A percentile compares a stretch with the other conserved stretches of the same genome.
Conservation (phyloP, 2,797 vertebrate genomes). For the Cyclopterus lumpus region DNA sequence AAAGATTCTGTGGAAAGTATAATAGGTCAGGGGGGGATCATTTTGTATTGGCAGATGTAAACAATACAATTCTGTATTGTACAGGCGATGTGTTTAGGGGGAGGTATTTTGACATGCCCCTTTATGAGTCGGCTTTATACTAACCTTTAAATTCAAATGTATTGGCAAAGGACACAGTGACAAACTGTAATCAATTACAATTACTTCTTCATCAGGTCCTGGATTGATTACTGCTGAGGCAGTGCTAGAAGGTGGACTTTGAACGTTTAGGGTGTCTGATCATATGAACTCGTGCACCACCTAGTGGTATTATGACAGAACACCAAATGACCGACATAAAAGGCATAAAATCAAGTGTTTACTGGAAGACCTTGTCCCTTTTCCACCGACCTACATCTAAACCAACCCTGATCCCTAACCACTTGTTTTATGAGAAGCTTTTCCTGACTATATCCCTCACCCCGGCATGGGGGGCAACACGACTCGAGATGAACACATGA, state of each 20-base stretch:
- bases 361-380: neutral
- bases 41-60: slow-evolving; percentile 11
- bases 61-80: no score
- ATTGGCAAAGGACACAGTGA: neutral
- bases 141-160: neutral
- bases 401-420: neutral
- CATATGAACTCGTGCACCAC: slow-evolving; percentile 49
- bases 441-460: neutral
- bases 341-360: neutral
- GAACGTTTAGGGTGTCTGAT: neutral
- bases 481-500: neutral
- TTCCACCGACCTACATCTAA: neutral
- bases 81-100: neutral
- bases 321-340: neutral
- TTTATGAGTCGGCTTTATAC: neutral
- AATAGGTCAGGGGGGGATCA: neutral
- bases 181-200: slow-evolving; percentile 22
- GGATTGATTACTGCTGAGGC: slow-evolving; percentile 19
- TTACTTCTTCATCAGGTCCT: slow-evolving; percentile 13
- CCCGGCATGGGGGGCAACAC: neutral
- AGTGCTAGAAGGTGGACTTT: neutral
- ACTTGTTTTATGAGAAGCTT: neutral
- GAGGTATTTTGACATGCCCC: neutral
- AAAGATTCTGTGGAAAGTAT: neutral
- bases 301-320: slow-evolving; percentile 49